Conservation (phyloP, 2,888 invertebrate genomes). For the Synergus japonicus region DNA sequence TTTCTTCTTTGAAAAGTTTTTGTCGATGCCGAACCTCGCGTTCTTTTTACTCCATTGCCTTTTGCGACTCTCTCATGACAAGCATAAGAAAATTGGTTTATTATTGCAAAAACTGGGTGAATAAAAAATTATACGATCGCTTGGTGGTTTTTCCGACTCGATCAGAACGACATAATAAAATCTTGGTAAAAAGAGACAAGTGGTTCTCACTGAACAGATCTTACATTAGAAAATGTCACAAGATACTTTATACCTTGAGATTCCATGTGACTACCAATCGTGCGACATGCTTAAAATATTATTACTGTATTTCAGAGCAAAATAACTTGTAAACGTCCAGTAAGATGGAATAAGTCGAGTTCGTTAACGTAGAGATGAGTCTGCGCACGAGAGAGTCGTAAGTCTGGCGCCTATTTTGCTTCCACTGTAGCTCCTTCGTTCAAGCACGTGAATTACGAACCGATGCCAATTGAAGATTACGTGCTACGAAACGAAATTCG, state of each 20-base stretch:
- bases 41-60: slow-evolving; percentile 38
- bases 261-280: not conserved
- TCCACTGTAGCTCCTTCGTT: slow-evolving; percentile 17
- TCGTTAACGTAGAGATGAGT: slow-evolving; percentile 54
- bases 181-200: not conserved
- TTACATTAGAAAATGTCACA: not conserved
- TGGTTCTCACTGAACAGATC: not conserved
- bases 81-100: slow-evolving; percentile 38
- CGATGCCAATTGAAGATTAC: slow-evolving; percentile 50
- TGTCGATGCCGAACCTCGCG: slow-evolving; percentile 18
- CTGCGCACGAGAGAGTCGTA: slow-evolving; percentile 39
- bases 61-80: slow-evolving; percentile 33
- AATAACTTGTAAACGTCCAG: slow-evolving; percentile 46
- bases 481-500: slow-evolving; percentile 43
- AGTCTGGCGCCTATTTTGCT: slow-evolving; percentile 52
- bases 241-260: slow-evolving; percentile 6
- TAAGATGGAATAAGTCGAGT: slow-evolving; percentile 47
- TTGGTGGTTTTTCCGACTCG: not conserved
- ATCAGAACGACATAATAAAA: not conserved
- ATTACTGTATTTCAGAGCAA: slow-evolving; percentile 24
- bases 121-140: slow-evolving; percentile 21
- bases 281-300: slow-evolving; percentile 25
- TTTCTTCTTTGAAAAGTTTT: slow-evolving; percentile 35
- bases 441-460: slow-evolving; percentile 38
- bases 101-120: slow-evolving; percentile 13